A percentile compares a stretch with the other conserved stretches of the same genome.
These are phyloP conservation scores for Acleris emargana DNA, from an alignment of 2,888 invertebrate genomes.

Conservation along the genomic window DNA sequence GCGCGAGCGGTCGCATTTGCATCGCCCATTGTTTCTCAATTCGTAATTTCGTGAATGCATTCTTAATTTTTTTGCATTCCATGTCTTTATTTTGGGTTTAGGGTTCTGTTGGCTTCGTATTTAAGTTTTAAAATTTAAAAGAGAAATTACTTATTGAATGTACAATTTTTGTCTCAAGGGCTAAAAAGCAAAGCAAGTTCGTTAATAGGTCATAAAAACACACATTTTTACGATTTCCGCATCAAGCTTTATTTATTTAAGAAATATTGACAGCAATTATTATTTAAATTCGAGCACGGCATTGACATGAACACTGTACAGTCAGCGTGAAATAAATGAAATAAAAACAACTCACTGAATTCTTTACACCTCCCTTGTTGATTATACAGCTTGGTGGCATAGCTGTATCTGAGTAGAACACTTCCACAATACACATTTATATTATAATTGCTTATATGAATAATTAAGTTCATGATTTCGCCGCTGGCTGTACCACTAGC, in stretches of 20 bases:
- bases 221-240: neutral
- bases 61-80: constrained; percentile 50
- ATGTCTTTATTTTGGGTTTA: constrained; percentile 23
- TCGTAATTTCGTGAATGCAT: constrained; percentile 68
- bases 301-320: neutral
- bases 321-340: too few species aligned
- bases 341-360: too few species aligned
- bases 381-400: too few species aligned
- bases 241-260: constrained; percentile 12
- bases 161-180: too few species aligned
- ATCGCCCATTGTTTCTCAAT: constrained; percentile 75
- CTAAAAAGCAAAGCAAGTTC: too few species aligned
- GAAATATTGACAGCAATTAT: constrained; percentile 4
- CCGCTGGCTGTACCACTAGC: constrained; percentile 1
- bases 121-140: neutral
- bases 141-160: neutral
- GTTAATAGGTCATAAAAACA: too few species aligned
- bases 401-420: too few species aligned
- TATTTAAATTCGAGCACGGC: constrained; percentile 8
- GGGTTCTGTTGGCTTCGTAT: neutral
- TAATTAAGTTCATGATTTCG: neutral
- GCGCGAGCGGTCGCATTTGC: constrained; percentile 68
- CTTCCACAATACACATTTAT: too few species aligned
- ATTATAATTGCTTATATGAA: neutral
- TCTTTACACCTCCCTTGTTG: too few species aligned